Evolutionary conservation across 2,113 vertebrate genomes (phyloP).

Genomic region (Labeo catla): DNA sequence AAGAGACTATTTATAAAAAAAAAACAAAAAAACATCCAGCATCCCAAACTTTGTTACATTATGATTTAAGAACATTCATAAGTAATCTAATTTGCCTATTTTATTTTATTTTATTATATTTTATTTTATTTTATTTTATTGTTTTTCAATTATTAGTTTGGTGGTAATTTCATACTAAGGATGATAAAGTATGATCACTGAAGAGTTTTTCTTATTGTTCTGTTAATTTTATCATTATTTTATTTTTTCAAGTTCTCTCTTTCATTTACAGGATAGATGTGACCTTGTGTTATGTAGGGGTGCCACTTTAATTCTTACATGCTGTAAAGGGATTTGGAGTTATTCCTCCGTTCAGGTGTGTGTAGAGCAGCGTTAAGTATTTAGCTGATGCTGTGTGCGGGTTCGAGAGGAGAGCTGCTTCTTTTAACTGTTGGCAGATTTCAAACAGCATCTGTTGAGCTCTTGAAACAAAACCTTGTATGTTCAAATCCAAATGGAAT

Average conservation of each 20-base stretch:
- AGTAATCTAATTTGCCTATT: too few relatives aligned
- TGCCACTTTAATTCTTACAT: neutral
- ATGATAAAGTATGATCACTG: too few relatives aligned
- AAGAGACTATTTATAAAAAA: too few relatives aligned
- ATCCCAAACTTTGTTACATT: too few relatives aligned
- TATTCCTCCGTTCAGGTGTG: constrained; percentile 13
- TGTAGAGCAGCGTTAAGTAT: neutral
- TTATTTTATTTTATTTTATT: too few relatives aligned
- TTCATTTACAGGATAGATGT: neutral
- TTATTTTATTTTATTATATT: too few relatives aligned
- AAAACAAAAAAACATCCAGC: too few relatives aligned
- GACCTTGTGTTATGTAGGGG: neutral
- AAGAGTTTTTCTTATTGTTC: neutral
- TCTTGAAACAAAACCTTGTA: constrained; percentile 69
- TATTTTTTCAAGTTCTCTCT: neutral
- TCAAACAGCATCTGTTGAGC: constrained; percentile 80
- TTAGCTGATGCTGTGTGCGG: constrained; percentile 34
- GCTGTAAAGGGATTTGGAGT: neutral
- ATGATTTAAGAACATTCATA: too few relatives aligned
- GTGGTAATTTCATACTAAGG: too few relatives aligned
- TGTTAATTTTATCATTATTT: neutral
- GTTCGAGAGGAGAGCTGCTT: constrained; percentile 52
- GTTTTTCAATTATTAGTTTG: too few relatives aligned
- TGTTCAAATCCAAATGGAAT: constrained; percentile 74
- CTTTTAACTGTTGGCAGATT: constrained; percentile 76